A percentile compares a stretch with the other conserved stretches of the same genome.
These are phyloP conservation scores for Drosophila biarmipes DNA, from an alignment of 1,140 invertebrate species.

Conservation along the genomic window DNA sequence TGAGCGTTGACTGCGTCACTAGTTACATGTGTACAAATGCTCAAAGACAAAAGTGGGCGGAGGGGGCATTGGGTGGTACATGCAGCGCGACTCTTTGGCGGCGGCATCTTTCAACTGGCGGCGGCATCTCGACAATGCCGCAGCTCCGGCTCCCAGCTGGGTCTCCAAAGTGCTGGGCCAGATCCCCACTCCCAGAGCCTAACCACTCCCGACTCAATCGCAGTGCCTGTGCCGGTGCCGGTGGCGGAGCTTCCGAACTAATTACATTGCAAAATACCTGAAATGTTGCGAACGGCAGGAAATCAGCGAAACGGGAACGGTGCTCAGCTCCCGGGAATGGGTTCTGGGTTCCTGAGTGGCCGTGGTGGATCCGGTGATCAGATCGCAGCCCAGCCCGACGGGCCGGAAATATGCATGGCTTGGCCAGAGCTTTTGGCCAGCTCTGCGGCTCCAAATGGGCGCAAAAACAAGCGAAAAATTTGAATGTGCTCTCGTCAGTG, in stretches of 20 bases:
- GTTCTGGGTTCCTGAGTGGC: constrained; percentile 1
- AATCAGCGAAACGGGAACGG: constrained; percentile 63
- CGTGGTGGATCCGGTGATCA: constrained; percentile 25
- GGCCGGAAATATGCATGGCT: constrained; percentile 81
- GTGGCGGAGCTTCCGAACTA: constrained; percentile 41
- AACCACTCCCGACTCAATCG: constrained; percentile 4
- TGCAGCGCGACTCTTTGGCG: constrained; percentile 27
- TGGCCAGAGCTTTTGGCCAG: constrained; percentile 62
- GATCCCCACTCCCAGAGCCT: constrained; percentile 1
- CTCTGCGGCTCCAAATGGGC: constrained; percentile 69
- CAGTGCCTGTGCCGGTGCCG: constrained; percentile 3
- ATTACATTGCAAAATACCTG: constrained; percentile 76
- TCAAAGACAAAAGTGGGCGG: constrained; percentile 4
- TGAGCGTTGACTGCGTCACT: constrained; percentile 64
- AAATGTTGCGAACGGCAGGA: constrained; percentile 57
- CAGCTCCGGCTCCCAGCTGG: constrained; percentile 42
- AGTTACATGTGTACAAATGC: constrained; percentile 53
- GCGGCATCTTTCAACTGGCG: constrained; percentile 77
- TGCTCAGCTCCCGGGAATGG: constrained; percentile 15
- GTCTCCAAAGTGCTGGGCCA: constrained; percentile 11
- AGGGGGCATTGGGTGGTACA: constrained; percentile 21
- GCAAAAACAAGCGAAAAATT: constrained; percentile 50
- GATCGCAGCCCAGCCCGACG: constrained; percentile 15
- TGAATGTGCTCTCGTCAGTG: constrained; percentile 69
- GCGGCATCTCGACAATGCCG: constrained; percentile 69